Evolutionary conservation across 2,113 vertebrate species (phyloP), one percentile per base, ranked within the genome.

Genomic region (Osmerus eperlanus): DNA sequence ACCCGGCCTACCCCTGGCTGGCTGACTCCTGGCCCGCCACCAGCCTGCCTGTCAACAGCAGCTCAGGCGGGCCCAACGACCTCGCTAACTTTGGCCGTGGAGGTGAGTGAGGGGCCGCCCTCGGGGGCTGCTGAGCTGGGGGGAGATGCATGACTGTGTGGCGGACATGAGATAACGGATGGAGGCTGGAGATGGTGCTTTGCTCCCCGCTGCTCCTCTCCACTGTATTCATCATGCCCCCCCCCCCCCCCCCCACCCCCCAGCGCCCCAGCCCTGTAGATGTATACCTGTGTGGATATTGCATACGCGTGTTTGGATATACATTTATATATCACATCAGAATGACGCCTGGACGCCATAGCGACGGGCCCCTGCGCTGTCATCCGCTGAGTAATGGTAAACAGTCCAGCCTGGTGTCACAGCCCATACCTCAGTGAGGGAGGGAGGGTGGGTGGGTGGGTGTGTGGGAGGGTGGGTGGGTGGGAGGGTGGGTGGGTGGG

Each of bases 11-110:
- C 75, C 97, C 97, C 69, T 99, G 97, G 97, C 94, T 99, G 83
- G 96, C 97, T 3, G 97, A 99, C 86, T 99, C 97, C 18, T 99
- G 97, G 97, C 97, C 97, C 54, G 93, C 96, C 62, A 95, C 96
- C 60, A 97, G 96, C 89, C 92, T 99, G 81, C 96, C 97, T 0
- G 96, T 97, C 73, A 99, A 97, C 89, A 96, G 95, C 79, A 93
- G 92, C 83, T 96, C 91, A 14, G 95, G 93, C 75, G 96, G 96
- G 73, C 94, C 97, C 25, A 98, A 93, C 74, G 96, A 98, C 85
- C 93, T 98, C 78, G 92, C 90, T 28, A 99, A 98, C 92, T 98
- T 97, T 69, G 91, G 95, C 71, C 95, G 96, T 80, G 96, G 93
- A 94, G 97, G 97, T 99, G 87, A 90, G 88, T 23, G 12, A 23